Evolutionary conservation across 1,140 invertebrate species (phyloP), one percentile per base, ranked within the genome.

Genomic region (Stratiolaelaps scimitus): DNA sequence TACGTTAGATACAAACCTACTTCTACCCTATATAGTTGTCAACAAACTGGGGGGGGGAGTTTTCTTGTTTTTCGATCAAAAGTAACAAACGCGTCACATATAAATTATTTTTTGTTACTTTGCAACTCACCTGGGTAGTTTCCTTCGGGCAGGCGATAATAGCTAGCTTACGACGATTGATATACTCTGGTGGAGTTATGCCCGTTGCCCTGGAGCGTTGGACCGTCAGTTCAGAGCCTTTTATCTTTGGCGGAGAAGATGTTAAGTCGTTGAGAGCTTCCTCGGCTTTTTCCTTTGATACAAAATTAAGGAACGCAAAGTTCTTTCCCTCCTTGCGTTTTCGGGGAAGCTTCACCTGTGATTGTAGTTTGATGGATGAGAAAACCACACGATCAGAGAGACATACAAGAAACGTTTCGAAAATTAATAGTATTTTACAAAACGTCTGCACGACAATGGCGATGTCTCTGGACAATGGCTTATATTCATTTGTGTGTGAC

Each of bases 121-220:
- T 10, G 10, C 34, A 40, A 34, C 2, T 23, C 10, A 60, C 53
- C 53, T 60, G 53, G 15, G 53, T 60, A 2, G 53, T 60, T 60
- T 60, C 53, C 20, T 60, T 60, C 1, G 53, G 53, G 10, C 53
- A 60, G 15, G 53, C 53, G 26, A 60, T 60, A 34, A 60, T 60
- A 15, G 53, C 1, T 15, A 60, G 53, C 23, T 60, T 60, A 2
- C 34, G 26, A 15, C 53, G 53, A 60, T 60, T 60, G 23, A 60
- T 60, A 26, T 60, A 60, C 15, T 26, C 23, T 4, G 53, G 53
- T 13, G 53, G 53, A 26, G 53, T 60, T 34, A 60, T 60, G 6
- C 53, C 53, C 26, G 34, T 29, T 26, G 26, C 53, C 34, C 23
- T 15, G 34, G 53, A 26, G 17, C 34, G 26, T 23, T 60, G 53